phyloP scores from a whole-genome alignment of 2,113 vertebrate species.

The Lagopus leucura region DNA sequence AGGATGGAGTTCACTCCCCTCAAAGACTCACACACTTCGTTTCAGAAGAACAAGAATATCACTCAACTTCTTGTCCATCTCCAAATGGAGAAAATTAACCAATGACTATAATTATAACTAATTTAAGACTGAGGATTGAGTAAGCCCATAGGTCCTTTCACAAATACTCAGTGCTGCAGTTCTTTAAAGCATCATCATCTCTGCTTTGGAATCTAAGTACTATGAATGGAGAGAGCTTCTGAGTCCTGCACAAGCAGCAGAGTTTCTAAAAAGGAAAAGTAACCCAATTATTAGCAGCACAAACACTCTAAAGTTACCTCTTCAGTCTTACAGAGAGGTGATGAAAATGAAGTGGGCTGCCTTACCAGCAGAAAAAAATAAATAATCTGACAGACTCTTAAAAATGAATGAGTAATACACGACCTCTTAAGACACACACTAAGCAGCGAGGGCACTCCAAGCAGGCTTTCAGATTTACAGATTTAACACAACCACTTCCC shows the following conservation, averaged over 20 bases:
- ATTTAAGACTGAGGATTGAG: constrained; percentile 42
- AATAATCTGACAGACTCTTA: background rate
- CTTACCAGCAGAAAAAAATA: background rate
- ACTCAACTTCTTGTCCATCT: constrained; percentile 14
- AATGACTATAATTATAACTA: constrained; percentile 23
- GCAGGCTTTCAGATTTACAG: constrained; percentile 29
- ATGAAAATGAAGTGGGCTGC: background rate
- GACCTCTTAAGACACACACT: constrained; percentile 16
- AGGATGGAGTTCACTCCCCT: background rate
- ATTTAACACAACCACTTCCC: constrained; percentile 43
- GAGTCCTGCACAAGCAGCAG: background rate
- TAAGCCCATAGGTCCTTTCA: background rate
- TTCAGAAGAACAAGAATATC: constrained; percentile 29
- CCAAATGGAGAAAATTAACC: constrained; percentile 28
- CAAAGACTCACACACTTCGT: background rate
- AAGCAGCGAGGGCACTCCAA: constrained; percentile 9
- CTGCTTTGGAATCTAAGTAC: background rate
- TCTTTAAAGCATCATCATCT: constrained; percentile 6
- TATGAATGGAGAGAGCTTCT: background rate
- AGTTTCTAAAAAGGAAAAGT: background rate
- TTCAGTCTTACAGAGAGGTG: background rate
- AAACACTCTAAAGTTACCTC: background rate
- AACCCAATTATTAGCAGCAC: background rate
- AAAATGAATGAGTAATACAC: background rate
- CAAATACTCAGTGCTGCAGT: background rate